A percentile compares a stretch with the other conserved stretches of the same genome.
Conservation (phyloP, 2,113 vertebrate species). For the Nettapus auritus region DNA sequence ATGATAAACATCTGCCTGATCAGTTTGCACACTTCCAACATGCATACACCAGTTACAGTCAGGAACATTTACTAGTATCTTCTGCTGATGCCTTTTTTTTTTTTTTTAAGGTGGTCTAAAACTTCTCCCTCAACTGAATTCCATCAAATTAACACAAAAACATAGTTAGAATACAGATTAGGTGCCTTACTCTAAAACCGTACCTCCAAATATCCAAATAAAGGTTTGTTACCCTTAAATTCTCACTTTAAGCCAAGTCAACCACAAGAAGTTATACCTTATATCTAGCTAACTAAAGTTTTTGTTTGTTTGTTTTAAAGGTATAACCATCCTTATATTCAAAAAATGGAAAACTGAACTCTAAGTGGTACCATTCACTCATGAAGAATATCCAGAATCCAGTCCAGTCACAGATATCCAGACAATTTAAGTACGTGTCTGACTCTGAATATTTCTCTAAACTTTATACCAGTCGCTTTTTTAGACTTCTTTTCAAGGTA, state of each 20-base stretch:
- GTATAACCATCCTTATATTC: background rate
- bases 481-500: background rate
- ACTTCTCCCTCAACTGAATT: background rate
- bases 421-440: background rate
- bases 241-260: background rate
- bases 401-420: background rate
- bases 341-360: background rate
- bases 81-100: background rate
- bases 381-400: background rate
- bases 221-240: background rate
- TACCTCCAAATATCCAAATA: background rate
- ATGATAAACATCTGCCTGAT: background rate
- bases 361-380: background rate
- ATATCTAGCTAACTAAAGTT: background rate
- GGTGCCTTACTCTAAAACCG: background rate
- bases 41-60: background rate
- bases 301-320: background rate
- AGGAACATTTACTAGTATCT: background rate
- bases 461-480: background rate
- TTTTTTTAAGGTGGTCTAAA: background rate
- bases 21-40: background rate
- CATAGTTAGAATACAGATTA: background rate
- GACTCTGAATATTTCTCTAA: background rate
- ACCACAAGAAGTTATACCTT: background rate
- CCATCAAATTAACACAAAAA: background rate